Evolutionary conservation across 2,113 vertebrate species (phyloP), one percentile per base, ranked within the genome.

Genomic region (Rhinopomastus cyanomelas): DNA sequence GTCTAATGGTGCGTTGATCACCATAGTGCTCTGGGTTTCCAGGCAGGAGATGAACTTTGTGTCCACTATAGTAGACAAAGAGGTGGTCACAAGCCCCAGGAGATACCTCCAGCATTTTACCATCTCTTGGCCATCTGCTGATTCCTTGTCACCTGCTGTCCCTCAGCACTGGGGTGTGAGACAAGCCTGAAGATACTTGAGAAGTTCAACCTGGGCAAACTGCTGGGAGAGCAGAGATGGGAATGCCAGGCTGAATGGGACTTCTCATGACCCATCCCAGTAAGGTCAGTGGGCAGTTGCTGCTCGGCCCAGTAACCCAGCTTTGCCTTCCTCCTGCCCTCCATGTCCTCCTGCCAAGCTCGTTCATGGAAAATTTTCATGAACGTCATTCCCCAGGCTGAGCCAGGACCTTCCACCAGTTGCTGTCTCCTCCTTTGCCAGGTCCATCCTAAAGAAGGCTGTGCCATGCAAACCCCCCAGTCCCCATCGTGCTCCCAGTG

Each of bases 281-380:
- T 51, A 18, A 49, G 16, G 91, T 93, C 94, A 93, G 21, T 61
- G 83, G 69, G 90, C 4, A 9, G 39, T 46, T 87, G 62, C 36
- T 87, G 55, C 46, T 75, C 60, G 92, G 51, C 94, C 92, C 95
- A 96, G 91, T 96, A 59, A 94, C 95, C 95, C 71, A 81, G 32
- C 92, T 88, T 79, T 3, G 1, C 81, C 65, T 88, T 81, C 53
- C 39, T 88, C 29, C 77, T 14, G 1, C 57, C 66, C 56, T 87
- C 69, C 34, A 2, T 30, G 2, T 0, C 37, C 67, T 96, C 55
- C 27, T 87, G 94, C 91, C 91, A 94, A 89, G 55, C 51, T 68
- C 2, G 2, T 68, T 86, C 77, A 1, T 93, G 94, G 95, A 95
- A 96, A 93, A 95, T 86, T 39, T 51, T 82, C 16, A 48, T 88